These are phyloP conservation scores for Drosophila ochracea DNA, from an alignment of 2,888 invertebrate genomes.

Conservation along the genomic window DNA sequence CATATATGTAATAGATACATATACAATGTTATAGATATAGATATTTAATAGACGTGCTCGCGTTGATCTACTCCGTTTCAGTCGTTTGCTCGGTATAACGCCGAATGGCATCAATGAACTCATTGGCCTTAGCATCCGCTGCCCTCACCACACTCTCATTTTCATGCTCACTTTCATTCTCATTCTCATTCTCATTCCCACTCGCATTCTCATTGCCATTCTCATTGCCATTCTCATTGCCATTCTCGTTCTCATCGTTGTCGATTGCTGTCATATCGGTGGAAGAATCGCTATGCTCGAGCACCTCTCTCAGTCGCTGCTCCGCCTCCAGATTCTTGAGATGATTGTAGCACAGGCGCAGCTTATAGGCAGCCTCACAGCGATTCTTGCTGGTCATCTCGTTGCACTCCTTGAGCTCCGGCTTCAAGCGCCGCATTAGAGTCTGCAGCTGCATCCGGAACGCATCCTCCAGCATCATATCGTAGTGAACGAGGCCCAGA, in stretches of 20 bases:
- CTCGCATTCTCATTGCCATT: conserved; percentile 4
- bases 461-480: conserved; percentile 70
- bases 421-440: conserved; percentile 52
- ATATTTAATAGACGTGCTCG: neutral
- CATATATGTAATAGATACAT: neutral
- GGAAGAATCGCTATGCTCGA: conserved; percentile 54
- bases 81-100: conserved; percentile 26
- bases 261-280: conserved; percentile 24
- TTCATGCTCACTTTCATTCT: neutral
- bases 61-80: conserved; percentile 1
- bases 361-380: conserved; percentile 73
- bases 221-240: conserved; percentile 1
- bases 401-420: conserved; percentile 64
- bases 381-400: conserved; percentile 65
- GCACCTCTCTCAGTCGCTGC: conserved; percentile 58
- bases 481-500: conserved; percentile 72
- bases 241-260: conserved; percentile 37
- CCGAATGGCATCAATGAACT: conserved; percentile 53
- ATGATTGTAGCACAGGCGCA: conserved; percentile 73
- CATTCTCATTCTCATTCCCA: neutral
- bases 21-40: neutral
- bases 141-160: neutral
- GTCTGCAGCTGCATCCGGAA: conserved; percentile 58
- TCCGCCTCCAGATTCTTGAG: conserved; percentile 71
- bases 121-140: conserved; percentile 32